Evolutionary conservation across 1,140 invertebrate genomes (phyloP), one percentile per base, ranked within the genome.

Genomic region (Drosophila orosa): DNA sequence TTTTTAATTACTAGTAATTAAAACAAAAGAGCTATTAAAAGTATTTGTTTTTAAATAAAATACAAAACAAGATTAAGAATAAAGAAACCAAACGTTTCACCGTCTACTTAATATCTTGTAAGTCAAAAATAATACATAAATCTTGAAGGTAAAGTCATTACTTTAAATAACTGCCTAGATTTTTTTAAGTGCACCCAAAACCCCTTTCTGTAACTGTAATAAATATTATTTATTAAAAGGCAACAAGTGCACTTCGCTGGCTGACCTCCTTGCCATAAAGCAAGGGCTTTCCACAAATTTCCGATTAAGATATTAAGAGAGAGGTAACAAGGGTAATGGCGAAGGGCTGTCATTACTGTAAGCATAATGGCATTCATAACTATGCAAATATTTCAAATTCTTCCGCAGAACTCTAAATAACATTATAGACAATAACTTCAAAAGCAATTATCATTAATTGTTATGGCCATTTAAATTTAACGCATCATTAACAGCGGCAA

Each of bases 391-490:
- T 65, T 65, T 66, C 31, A 29, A 75, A 63, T 55, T 74, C 15
- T 22, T 50, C 19, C 24, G 57, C 9, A 35, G 44, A 55, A 67
- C 55, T 71, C 25, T 31, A 66, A 80, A 81, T 58, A 76, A 73
- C 74, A 75, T 78, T 72, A 72, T 80, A 78, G 76, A 80, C 80
- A 89, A 89, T 89, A 89, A 89, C 74, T 89, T 89, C 24, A 84
- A 80, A 71, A 61, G 69, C 80, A 80, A 89, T 89, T 89, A 89
- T 67, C 84, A 65, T 89, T 89, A 89, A 89, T 89, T 84, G 84
- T 89, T 80, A 89, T 89, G 50, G 80, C 84, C 84, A 87, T 87
- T 87, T 87, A 87, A 87, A 87, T 87, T 89, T 89, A 87, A 87
- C 84, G 84, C 84, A 89, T 89, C 84, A 87, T 87, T 87, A 87